Percentiles rank a stretch among this genome's conserved stretches.
Evolutionary conservation across 1,140 invertebrate species (phyloP).

Genomic region (Acromyrmex heyeri): DNA sequence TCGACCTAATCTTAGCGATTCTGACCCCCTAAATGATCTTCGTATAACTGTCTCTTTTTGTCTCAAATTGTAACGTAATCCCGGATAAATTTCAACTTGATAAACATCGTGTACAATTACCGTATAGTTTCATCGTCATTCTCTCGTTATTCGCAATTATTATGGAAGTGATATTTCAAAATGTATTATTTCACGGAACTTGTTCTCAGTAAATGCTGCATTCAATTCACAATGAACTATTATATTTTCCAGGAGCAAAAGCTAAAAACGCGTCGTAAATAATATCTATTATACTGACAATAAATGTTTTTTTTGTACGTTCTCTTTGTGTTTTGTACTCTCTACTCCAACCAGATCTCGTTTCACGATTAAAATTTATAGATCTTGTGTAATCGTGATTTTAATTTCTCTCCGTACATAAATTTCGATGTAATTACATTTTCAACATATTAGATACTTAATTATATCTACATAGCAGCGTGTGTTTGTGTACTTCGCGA

Average conservation of each 20-base stretch:
- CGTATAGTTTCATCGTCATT: background rate
- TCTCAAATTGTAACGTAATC: background rate
- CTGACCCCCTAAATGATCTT: background rate
- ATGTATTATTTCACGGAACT: constrained; percentile 1
- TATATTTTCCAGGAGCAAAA: background rate
- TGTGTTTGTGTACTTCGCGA: background rate
- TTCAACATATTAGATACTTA: background rate
- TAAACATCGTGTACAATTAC: background rate
- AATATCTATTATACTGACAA: background rate
- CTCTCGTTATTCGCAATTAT: background rate
- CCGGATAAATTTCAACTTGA: background rate
- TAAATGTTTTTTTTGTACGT: background rate
- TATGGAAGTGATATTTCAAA: background rate
- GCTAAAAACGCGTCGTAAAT: background rate
- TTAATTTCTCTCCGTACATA: background rate
- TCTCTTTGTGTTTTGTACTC: too few species aligned
- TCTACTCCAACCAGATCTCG: background rate
- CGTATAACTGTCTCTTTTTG: background rate
- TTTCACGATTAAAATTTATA: background rate
- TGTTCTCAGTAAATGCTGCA: background rate
- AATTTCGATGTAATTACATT: constrained; percentile 5
- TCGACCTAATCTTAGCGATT: constrained; percentile 5
- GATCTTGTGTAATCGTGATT: background rate
- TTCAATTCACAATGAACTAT: background rate
- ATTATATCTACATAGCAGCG: background rate